Conservation (phyloP, 2,888 invertebrate species). For the Xestia xanthographa region DNA sequence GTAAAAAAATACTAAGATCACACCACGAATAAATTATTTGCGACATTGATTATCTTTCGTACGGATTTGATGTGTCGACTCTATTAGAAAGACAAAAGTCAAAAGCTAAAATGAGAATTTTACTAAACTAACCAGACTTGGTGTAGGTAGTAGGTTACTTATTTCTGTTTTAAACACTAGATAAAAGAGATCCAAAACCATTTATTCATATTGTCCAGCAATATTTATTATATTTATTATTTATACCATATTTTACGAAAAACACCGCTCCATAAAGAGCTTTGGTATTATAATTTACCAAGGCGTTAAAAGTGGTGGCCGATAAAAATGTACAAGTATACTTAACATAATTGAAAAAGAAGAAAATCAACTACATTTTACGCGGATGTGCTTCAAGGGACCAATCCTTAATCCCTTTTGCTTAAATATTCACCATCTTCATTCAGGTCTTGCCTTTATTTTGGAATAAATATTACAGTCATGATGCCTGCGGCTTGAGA, state of each 20-base stretch:
- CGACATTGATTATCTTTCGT: neutral
- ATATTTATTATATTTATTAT: no score
- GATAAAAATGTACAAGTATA: conserved; percentile 29
- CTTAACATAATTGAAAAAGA: conserved; percentile 47
- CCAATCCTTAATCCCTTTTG: conserved; percentile 44
- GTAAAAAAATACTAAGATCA: neutral
- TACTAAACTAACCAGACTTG: neutral
- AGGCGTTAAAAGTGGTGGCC: conserved; percentile 1
- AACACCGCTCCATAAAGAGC: neutral
- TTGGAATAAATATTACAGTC: conserved; percentile 42
- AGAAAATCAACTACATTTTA: conserved; percentile 33
- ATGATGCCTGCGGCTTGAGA: conserved; percentile 1
- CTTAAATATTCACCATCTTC: conserved; percentile 53
- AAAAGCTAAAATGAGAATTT: neutral
- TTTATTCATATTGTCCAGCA: no score
- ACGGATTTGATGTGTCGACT: neutral
- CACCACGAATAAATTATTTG: neutral
- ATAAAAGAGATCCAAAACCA: neutral
- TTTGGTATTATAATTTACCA: conserved; percentile 5
- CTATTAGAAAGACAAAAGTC: neutral
- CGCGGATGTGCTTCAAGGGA: conserved; percentile 33
- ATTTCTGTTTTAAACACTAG: neutral
- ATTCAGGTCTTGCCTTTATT: conserved; percentile 36
- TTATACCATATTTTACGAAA: neutral
- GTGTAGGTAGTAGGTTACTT: neutral